Conservation (phyloP, 2,113 vertebrate species). For the Delphinapterus leucas region DNA sequence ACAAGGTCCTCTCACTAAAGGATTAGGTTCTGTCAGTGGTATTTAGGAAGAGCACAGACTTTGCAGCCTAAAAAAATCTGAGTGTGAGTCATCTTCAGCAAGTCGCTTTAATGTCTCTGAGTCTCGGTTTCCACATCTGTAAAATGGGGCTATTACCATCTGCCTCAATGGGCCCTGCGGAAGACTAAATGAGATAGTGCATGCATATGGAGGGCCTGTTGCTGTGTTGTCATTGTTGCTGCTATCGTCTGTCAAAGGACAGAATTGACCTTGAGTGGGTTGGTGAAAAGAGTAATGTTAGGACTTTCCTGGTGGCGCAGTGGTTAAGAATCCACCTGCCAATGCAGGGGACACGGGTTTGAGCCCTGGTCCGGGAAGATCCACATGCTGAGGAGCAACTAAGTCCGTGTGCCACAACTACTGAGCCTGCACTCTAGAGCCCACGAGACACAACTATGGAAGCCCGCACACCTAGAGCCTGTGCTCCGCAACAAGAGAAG, state of each 20-base stretch:
- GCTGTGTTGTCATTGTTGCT: background rate
- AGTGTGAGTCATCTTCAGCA: background rate
- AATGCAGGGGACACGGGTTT: too few species aligned
- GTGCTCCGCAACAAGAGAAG: too few species aligned
- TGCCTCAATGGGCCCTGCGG: background rate
- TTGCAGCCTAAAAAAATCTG: background rate
- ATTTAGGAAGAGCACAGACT: background rate
- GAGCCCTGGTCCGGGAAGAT: too few species aligned
- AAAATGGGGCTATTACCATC: background rate
- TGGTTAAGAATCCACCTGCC: too few species aligned
- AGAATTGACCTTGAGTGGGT: background rate
- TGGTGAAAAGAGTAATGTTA: background rate
- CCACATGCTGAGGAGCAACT: too few species aligned
- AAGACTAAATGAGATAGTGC: background rate
- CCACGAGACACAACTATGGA: too few species aligned
- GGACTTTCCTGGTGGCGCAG: too few species aligned
- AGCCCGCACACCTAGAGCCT: too few species aligned
- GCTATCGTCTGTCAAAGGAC: background rate
- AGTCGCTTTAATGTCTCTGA: background rate
- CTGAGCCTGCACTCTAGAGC: too few species aligned
- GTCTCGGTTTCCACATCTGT: background rate
- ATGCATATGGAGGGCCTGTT: rapidly evolving
- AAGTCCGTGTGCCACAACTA: too few species aligned
- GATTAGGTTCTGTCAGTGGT: background rate
- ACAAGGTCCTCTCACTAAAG: background rate